Evolutionary conservation across 1,140 invertebrate genomes (phyloP).

Genomic region (Drosophila carrolli): DNA sequence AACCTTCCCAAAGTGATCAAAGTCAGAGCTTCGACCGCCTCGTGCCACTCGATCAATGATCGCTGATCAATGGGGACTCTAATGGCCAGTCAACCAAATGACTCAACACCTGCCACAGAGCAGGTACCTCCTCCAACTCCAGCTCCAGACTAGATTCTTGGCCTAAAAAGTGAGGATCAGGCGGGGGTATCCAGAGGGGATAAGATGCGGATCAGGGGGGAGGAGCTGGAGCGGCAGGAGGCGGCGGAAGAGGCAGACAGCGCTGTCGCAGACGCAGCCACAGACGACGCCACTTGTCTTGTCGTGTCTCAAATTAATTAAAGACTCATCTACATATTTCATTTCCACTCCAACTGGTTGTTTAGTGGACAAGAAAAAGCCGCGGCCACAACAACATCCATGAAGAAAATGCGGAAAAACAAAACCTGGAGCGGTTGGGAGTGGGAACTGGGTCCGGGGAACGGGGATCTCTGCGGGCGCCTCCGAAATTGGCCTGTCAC

Average conservation of each 20-base stretch:
- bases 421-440: conserved; percentile 45
- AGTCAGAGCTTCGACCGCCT: background rate
- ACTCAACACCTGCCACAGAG: conserved; percentile 71
- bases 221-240: conserved; percentile 63
- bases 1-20: background rate
- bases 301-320: conserved; percentile 83
- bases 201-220: background rate
- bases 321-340: conserved; percentile 83
- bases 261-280: conserved; percentile 58
- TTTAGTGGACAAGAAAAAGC: conserved; percentile 57
- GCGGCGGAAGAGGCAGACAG: conserved; percentile 41
- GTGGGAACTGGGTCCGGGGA: conserved; percentile 6
- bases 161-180: conserved; percentile 47
- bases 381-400: conserved; percentile 37
- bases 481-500: conserved; percentile 75
- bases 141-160: conserved; percentile 40
- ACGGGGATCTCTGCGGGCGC: conserved; percentile 63
- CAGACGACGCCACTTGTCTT: conserved; percentile 78
- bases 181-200: conserved; percentile 4
- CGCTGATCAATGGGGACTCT: conserved; percentile 69
- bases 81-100: conserved; percentile 72
- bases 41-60: conserved; percentile 32
- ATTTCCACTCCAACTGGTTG: conserved; percentile 82
- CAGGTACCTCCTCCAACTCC: conserved; percentile 32
- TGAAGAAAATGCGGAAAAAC: conserved; percentile 76